Percentiles rank a stretch among this genome's conserved stretches.
Conservation (phyloP, 2,888 invertebrate genomes). For the Napeogenes inachia region DNA sequence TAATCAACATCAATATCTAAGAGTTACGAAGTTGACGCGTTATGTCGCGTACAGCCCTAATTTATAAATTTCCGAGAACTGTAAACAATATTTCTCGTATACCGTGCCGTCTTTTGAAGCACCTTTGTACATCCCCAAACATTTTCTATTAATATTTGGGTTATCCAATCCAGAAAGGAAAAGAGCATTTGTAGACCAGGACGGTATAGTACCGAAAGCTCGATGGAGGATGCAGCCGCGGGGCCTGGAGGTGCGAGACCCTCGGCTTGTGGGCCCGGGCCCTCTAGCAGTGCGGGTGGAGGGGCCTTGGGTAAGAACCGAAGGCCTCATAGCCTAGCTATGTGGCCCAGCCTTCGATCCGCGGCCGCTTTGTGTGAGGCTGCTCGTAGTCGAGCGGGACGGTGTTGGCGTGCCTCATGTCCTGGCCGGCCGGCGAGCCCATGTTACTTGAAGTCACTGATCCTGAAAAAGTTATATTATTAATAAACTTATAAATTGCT, state of each 20-base stretch:
- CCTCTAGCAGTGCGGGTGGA: conserved; percentile 73
- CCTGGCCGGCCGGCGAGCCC: conserved; percentile 82
- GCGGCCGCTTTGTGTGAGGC: conserved; percentile 87
- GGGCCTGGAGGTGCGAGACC: conserved; percentile 37
- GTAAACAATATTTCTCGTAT: neutral
- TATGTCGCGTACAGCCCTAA: conserved; percentile 2
- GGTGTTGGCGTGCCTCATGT: conserved; percentile 67
- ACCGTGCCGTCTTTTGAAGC: conserved; percentile 20
- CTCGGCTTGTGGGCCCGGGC: conserved; percentile 27
- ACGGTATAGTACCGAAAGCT: conserved; percentile 52
- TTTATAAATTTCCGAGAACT: conserved; percentile 6
- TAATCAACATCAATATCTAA: conserved; percentile 23
- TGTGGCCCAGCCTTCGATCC: conserved; percentile 95
- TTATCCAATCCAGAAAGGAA: conserved; percentile 17
- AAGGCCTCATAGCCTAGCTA: conserved; percentile 81
- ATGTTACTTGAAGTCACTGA: conserved; percentile 91
- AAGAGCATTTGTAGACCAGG: conserved; percentile 38
- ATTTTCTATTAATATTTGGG: conserved; percentile 5
- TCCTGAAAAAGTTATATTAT: conserved; percentile 67
- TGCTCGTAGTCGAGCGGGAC: conserved; percentile 75
- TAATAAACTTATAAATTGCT: no score
- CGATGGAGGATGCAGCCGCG: conserved; percentile 44
- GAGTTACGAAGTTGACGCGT: conserved; percentile 11
- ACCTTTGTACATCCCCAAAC: conserved; percentile 24
- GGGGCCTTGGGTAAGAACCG: conserved; percentile 70